Percentiles rank a stretch among this genome's conserved stretches.
phyloP scores from a whole-genome alignment of 2,113 vertebrate genomes.

The Phycodurus eques region DNA sequence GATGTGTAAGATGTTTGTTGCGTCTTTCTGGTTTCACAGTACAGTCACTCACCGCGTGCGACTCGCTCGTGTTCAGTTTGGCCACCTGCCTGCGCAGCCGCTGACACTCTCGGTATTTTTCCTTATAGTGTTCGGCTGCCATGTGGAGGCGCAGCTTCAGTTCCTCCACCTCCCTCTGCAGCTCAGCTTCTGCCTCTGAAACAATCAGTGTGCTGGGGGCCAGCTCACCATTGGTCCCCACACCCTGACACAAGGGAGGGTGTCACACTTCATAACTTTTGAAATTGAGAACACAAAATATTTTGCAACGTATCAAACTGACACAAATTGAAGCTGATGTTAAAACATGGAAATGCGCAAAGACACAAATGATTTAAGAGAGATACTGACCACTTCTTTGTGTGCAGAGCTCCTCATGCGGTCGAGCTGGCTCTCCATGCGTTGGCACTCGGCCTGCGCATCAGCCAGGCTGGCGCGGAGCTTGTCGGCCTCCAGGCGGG shows the following conservation, averaged over 20 bases:
- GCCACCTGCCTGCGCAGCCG: constrained; percentile 91
- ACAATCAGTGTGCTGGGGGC: constrained; percentile 44
- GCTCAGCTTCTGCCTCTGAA: constrained; percentile 82
- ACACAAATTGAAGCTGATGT: background rate
- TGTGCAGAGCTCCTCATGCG: constrained; percentile 71
- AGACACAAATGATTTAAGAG: background rate
- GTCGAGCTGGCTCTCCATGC: constrained; percentile 63
- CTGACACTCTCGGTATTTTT: constrained; percentile 97
- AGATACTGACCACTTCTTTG: constrained; percentile 74
- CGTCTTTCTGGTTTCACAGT: background rate
- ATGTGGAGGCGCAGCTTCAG: constrained; percentile 95
- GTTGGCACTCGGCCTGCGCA: constrained; percentile 78
- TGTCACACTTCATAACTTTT: background rate
- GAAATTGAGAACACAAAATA: background rate
- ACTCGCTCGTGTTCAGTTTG: constrained; percentile 78
- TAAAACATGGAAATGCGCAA: background rate
- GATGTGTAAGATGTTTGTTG: background rate
- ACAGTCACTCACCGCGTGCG: constrained; percentile 74
- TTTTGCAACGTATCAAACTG: background rate
- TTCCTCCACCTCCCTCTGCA: constrained; percentile 97
- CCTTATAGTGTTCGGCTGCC: constrained; percentile 98
- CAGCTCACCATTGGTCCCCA: constrained; percentile 54
- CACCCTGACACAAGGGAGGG: constrained; percentile 53
- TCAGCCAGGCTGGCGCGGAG: constrained; percentile 75
- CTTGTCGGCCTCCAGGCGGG: constrained; percentile 80